A percentile compares a stretch with the other conserved stretches of the same genome.
These are phyloP conservation scores for Ichneumoninae sp. DNA, from an alignment of 2,888 invertebrate species.

Conservation along the genomic window DNA sequence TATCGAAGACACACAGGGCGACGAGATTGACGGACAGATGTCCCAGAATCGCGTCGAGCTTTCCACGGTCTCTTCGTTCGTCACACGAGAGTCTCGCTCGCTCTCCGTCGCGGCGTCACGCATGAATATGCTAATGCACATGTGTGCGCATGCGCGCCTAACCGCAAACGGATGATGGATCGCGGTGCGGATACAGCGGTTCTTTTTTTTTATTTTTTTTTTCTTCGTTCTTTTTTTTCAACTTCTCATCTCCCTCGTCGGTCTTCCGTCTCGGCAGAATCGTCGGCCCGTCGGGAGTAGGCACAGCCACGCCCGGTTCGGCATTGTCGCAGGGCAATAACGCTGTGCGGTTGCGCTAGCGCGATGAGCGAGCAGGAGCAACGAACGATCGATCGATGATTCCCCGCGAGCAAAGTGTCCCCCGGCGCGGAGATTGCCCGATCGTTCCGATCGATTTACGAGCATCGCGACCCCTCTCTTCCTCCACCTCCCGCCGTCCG, in stretches of 20 bases:
- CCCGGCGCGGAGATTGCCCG: conserved; percentile 38
- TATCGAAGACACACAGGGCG: neutral
- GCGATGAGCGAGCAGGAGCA: conserved; percentile 1
- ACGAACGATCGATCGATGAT: conserved; percentile 46
- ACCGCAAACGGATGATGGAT: conserved; percentile 44
- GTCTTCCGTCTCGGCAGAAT: conserved; percentile 21
- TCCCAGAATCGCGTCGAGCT: conserved; percentile 56
- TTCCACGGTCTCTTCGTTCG: conserved; percentile 15
- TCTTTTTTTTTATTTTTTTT: conserved; percentile 32
- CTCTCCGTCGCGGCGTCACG: conserved; percentile 69
- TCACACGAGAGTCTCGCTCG: neutral
- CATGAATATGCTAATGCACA: conserved; percentile 76
- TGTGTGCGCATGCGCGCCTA: conserved; percentile 29
- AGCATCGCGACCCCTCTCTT: conserved; percentile 20
- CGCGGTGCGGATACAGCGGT: conserved; percentile 29
- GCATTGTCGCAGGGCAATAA: conserved; percentile 55
- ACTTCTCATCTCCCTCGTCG: conserved; percentile 40
- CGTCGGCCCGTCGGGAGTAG: neutral
- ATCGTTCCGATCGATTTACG: conserved; percentile 57
- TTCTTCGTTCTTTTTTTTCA: neutral
- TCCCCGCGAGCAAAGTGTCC: neutral
- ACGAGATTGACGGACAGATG: conserved; percentile 71
- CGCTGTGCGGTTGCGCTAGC: conserved; percentile 6
- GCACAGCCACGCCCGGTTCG: conserved; percentile 52
- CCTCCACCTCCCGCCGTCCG: neutral